A percentile compares a stretch with the other conserved stretches of the same genome.
phyloP scores from a whole-genome alignment of 2,888 invertebrate genomes.

The Aricia artaxerxes region DNA sequence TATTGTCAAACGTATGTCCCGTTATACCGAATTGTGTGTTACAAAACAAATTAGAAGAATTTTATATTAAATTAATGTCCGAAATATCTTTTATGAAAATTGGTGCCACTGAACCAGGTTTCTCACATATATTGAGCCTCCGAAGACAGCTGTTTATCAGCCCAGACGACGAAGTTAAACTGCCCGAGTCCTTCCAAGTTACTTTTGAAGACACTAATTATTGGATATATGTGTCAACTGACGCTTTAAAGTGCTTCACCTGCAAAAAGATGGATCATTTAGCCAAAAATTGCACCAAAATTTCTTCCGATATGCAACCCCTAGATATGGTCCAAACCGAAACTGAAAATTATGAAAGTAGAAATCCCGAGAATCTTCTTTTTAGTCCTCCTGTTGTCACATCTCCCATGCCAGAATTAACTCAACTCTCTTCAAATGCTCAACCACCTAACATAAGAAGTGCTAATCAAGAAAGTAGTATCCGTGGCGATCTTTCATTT shows the following conservation, averaged over 20 bases:
- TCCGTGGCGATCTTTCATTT: neutral
- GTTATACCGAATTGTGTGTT: too few species aligned
- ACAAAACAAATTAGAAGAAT: too few species aligned
- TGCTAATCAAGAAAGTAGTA: neutral
- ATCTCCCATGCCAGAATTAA: too few species aligned
- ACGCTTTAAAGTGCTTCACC: too few species aligned
- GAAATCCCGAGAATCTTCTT: too few species aligned
- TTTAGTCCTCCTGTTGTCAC: too few species aligned
- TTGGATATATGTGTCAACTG: constrained; percentile 37
- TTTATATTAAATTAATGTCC: neutral
- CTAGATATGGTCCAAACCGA: neutral
- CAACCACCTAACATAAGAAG: neutral
- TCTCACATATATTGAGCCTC: neutral
- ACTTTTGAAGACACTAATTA: constrained; percentile 38
- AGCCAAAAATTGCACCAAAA: too few species aligned
- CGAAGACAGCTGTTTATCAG: neutral
- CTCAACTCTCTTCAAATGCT: neutral
- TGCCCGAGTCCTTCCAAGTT: constrained; percentile 37
- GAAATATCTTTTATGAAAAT: neutral
- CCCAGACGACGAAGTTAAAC: constrained; percentile 33
- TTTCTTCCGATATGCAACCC: too few species aligned
- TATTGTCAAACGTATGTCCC: too few species aligned
- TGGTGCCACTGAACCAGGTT: too few species aligned
- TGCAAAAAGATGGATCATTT: too few species aligned
- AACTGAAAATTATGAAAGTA: too few species aligned